Conservation (phyloP, 2,888 invertebrate species). For the Euzophera pinguis region DNA sequence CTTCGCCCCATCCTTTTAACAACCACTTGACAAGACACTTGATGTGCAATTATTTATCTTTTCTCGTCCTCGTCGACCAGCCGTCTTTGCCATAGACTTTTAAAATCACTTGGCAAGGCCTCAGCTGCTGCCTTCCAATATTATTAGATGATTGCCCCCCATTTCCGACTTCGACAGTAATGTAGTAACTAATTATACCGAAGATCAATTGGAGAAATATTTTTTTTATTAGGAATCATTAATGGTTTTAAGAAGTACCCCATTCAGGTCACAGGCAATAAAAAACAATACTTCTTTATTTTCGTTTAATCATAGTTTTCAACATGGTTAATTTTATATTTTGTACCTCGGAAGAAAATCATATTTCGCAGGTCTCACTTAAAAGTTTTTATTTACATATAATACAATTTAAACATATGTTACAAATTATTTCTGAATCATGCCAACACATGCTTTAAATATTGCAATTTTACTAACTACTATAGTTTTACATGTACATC, state of each 20-base stretch:
- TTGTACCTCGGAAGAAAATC: constrained; percentile 79
- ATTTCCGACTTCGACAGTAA: no score
- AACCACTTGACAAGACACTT: no score
- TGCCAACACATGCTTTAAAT: constrained; percentile 54
- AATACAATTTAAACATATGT: constrained; percentile 68
- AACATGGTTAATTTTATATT: constrained; percentile 77
- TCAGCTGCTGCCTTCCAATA: no score
- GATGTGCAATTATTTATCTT: no score
- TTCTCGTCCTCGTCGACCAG: no score
- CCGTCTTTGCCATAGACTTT: no score
- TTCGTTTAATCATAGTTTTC: constrained; percentile 77
- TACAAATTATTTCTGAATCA: constrained; percentile 54
- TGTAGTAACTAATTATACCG: no score
- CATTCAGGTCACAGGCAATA: constrained; percentile 20
- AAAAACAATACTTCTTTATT: constrained; percentile 53
- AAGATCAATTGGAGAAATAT: no score
- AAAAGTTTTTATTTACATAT: constrained; percentile 74
- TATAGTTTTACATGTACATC: constrained; percentile 70
- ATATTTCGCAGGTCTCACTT: constrained; percentile 75
- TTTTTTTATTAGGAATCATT: no score
- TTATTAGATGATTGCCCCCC: no score
- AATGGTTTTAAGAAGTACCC: neutral
- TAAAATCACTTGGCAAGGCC: no score
- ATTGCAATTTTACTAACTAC: constrained; percentile 70
- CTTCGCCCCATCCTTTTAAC: no score